Conservation (phyloP, 2,888 invertebrate species). For the Nomada ferruginata region DNA sequence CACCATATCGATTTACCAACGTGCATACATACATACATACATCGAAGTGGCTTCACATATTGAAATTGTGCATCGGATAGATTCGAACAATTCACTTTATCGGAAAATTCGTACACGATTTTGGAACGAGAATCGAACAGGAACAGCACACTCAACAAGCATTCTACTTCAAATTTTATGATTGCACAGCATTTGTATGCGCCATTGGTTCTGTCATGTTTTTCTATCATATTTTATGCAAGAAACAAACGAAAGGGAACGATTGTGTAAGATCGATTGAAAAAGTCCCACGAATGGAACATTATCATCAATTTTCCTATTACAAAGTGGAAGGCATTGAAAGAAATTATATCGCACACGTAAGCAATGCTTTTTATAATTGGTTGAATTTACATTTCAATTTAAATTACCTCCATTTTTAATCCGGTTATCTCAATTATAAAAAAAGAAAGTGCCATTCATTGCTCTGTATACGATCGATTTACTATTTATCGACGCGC, state of each 20-base stretch:
- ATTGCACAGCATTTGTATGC: too few relatives aligned
- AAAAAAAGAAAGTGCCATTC: too few relatives aligned
- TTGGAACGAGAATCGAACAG: not conserved
- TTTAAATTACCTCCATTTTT: not conserved
- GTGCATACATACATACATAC: not conserved
- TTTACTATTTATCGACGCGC: not conserved
- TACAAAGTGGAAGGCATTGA: too few relatives aligned
- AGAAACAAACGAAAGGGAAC: too few relatives aligned
- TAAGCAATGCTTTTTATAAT: too few relatives aligned
- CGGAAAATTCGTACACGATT: slow-evolving; percentile 1
- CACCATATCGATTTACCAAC: slow-evolving; percentile 26
- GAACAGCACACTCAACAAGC: not conserved
- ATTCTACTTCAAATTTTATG: not conserved
- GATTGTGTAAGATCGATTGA: too few relatives aligned
- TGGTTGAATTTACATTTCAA: too few relatives aligned
- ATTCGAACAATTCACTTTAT: slow-evolving; percentile 17
- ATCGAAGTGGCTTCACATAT: slow-evolving; percentile 11
- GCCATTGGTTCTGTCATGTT: too few relatives aligned
- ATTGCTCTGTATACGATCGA: not conserved
- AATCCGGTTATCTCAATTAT: not conserved
- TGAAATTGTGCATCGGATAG: slow-evolving; percentile 11
- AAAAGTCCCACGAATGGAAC: too few relatives aligned
- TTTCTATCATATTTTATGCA: too few relatives aligned
- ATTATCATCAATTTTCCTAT: too few relatives aligned
- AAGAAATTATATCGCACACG: too few relatives aligned